Conservation (phyloP, 2,797 vertebrate genomes). For the Rhincodon typus region DNA sequence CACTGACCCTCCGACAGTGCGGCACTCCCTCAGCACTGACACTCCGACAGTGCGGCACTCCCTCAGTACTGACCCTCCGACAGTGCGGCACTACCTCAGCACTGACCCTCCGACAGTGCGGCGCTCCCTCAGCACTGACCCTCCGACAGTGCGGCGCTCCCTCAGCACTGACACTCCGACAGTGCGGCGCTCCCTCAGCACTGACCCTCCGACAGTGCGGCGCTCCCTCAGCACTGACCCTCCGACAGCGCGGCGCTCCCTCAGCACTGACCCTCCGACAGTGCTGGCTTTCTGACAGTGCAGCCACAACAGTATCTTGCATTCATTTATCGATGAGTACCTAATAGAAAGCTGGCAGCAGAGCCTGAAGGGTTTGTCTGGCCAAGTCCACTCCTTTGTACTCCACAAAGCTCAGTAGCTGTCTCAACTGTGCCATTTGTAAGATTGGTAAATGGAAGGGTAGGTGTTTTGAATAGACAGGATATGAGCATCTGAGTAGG, state of each 20-base stretch:
- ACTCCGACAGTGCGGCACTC: not conserved
- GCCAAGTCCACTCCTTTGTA: not conserved
- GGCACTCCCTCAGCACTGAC: not conserved
- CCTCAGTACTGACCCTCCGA: not conserved
- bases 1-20: not conserved
- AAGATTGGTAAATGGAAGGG: too few relatives aligned
- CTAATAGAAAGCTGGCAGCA: not conserved
- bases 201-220: too few relatives aligned
- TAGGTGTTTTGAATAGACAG: too few relatives aligned
- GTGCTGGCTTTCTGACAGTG: too few relatives aligned
- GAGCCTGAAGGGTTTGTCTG: not conserved
- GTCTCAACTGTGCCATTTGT: too few relatives aligned
- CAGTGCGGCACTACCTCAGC: not conserved
- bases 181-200: not conserved
- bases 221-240: too few relatives aligned
- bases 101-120: not conserved
- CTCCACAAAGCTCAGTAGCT: not conserved
- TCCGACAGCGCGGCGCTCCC: too few relatives aligned
- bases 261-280: too few relatives aligned
- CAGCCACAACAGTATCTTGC: too few relatives aligned
- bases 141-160: not conserved
- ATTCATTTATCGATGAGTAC: too few relatives aligned
- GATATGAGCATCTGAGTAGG: too few relatives aligned
- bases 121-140: not conserved
- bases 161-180: not conserved